These are phyloP conservation scores for Ladona fulva DNA, from an alignment of 1,140 invertebrate species.

Conservation along the genomic window DNA sequence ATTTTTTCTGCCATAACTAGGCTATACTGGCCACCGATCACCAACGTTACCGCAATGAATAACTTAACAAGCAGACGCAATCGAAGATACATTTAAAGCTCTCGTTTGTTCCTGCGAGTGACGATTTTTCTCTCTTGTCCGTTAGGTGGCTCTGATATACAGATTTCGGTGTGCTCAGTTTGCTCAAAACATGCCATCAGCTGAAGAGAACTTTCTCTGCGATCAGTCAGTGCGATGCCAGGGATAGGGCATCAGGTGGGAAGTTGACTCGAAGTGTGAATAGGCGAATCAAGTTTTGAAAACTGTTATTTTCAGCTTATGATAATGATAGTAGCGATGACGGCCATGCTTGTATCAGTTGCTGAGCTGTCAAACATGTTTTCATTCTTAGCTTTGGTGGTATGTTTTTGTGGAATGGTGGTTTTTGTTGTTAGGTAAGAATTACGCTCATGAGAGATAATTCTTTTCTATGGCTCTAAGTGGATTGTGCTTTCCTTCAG, in stretches of 20 bases:
- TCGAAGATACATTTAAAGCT: too few species aligned
- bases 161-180: neutral
- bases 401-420: constrained; percentile 51
- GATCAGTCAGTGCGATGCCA: neutral
- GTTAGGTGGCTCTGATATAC: neutral
- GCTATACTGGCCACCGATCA: too few species aligned
- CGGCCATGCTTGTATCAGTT: constrained; percentile 51
- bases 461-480: neutral
- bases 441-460: constrained; percentile 29
- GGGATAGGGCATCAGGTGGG: neutral
- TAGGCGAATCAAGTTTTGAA: neutral
- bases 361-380: constrained; percentile 61
- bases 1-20: neutral
- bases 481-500: neutral
- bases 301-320: neutral
- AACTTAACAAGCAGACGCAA: too few species aligned
- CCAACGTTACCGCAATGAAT: too few species aligned
- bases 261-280: neutral
- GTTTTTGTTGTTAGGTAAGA: constrained; percentile 49
- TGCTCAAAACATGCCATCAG: neutral
- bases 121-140: neutral
- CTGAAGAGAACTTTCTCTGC: neutral
- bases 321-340: constrained; percentile 36
- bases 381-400: constrained; percentile 53
- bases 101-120: too few species aligned